These are phyloP conservation scores for Molossus alvarezi DNA, from an alignment of 2,797 vertebrate species.

Conservation along the genomic window DNA sequence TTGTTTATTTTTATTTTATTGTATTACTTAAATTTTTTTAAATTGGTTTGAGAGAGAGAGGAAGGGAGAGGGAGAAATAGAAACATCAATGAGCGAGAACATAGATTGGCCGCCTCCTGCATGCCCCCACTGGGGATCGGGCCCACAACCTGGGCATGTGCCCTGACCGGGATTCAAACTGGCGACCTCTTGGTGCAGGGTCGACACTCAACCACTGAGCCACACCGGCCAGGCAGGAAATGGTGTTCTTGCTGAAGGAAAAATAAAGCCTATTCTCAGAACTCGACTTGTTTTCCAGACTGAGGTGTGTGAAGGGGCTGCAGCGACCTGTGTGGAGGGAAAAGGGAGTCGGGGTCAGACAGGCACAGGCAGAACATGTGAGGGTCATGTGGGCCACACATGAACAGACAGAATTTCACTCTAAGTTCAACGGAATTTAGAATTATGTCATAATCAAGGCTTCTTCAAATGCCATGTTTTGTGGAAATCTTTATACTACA, in stretches of 20 bases:
- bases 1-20: background rate
- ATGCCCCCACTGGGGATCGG: too few species aligned
- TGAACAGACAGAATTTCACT: background rate
- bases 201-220: too few species aligned
- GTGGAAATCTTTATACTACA: background rate
- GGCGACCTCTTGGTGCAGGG: too few species aligned
- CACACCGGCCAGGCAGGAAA: background rate
- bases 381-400: rapidly evolving
- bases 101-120: too few species aligned
- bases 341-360: background rate
- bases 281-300: background rate
- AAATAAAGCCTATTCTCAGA: background rate
- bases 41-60: too few species aligned
- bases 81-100: too few species aligned
- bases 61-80: too few species aligned
- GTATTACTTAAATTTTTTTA: too few species aligned
- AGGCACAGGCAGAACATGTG: background rate
- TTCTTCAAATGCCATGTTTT: background rate
- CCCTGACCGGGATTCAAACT: too few species aligned
- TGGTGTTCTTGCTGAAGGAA: background rate
- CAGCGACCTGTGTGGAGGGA: too few species aligned
- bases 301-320: background rate
- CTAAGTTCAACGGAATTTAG: background rate
- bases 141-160: too few species aligned
- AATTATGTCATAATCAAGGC: background rate